Evolutionary conservation across 2,888 invertebrate species (phyloP), one percentile per base, ranked within the genome.

Genomic region (Camptogramma bilineatum): DNA sequence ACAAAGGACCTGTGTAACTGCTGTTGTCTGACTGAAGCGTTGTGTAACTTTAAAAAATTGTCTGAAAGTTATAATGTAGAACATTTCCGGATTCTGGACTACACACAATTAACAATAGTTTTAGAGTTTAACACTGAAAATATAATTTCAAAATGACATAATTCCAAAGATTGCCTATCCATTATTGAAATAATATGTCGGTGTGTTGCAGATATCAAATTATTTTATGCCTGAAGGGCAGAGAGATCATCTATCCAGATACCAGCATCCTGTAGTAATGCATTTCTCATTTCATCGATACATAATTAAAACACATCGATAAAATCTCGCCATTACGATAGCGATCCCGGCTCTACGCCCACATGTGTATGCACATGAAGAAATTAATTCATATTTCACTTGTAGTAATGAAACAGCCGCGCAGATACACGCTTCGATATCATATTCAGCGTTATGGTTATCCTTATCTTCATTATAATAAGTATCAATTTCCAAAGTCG

Each of bases 381-480:
- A 86, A 87, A 88, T 88, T 86, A 88, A 88, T 88, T 88, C 83
- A 85, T 86, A 88, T 86, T 85, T 85, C 79, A 79, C 80, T 77
- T 76, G 74, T 79, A 80, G 75, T 86, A 86, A 86, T 84, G 85
- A 85, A 87, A 80, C 80, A 80, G 78, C 76, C 76, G 75, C 74
- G 73, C 65, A 64, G 61, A 72, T 62, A 68, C 67, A 70, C 39
- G 55, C 34, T 47, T 47, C 28, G 56, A 61, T 54, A 60, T 62
- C 44, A 55, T 50, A 54, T 42, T 52, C 19, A 10, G 24, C 31
- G 28, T 42, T 42, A 39, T 51, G 39, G 18, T n/a, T 28, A 28
- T 28, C 28, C 13, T 13, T 39, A 13, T 28, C 28, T 39, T 4
- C 9, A 39, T 39, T 3, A 39, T 39, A 1, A 39, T 39, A 1